Evolutionary conservation across 2,113 vertebrate genomes (phyloP), one percentile per base, ranked within the genome.

Genomic region (Cochlearius cochlearius): DNA sequence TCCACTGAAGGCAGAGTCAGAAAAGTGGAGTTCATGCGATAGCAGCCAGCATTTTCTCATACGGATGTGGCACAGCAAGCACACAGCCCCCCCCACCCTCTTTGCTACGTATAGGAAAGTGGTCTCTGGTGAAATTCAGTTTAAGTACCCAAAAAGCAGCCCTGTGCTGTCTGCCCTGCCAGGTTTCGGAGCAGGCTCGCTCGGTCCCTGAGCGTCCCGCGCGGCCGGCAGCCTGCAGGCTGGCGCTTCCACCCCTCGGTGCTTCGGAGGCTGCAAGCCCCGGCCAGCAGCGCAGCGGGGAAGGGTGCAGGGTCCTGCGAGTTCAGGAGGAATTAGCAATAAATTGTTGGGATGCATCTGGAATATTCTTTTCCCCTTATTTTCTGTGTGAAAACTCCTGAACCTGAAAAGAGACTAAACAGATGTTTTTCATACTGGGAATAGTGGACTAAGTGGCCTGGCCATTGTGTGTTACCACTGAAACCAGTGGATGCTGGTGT

Each of bases 381-480:
- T 38, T 82, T 15, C 45, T 67, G 11, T 36, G 23, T 71, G 56
- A 47, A 71, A 81, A 18, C 25, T 66, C 13, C 4, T 62, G 41
- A 59, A 55, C 25, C 13, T 8, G 21, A 21, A 4, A 10, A 23
- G 68, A 60, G n/a, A 12, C 41, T 7, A 64, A 11, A 10, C 10
- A 1, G 3, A 3, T 9, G 38, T 6, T 59, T 50, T 66, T 52
- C 27, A 1, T 21, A 4, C 1, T 1, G 18, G 59, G 30, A 23
- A 5, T 0, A 5, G n/a, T 3, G 56, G 6, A 1, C 5, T 14
- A 32, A 25, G 76, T 17, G 75, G 14, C 69, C 62, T 26, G 23
- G 39, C 50, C 32, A n/a, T n/a, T 5, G 13, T 22, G 22, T 27
- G 72, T 7, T 25, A 5, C 4, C 27, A 2, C 15, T 47, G 34